A percentile compares a stretch with the other conserved stretches of the same genome.
Conservation (phyloP, 2,888 invertebrate species). For the Erebia epiphron region DNA sequence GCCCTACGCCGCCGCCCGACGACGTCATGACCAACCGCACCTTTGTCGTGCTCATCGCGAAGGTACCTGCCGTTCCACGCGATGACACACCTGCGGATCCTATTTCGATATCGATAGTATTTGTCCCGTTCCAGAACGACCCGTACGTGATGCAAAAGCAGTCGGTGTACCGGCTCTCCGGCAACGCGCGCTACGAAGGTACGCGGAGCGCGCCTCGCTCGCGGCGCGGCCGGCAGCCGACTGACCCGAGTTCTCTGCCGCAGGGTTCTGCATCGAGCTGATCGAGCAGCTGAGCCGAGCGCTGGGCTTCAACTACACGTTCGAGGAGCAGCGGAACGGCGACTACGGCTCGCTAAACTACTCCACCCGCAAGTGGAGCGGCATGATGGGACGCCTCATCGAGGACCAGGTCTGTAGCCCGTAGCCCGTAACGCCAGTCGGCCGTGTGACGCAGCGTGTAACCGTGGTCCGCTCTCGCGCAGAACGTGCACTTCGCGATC, state of each 20-base stretch:
- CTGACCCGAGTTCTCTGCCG: slow-evolving; percentile 45
- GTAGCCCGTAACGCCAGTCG: background rate
- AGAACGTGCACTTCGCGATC: slow-evolving; percentile 95
- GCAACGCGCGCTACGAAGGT: slow-evolving; percentile 93
- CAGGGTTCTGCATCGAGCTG: slow-evolving; percentile 94
- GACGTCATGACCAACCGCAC: slow-evolving; percentile 71
- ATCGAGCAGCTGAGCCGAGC: slow-evolving; percentile 88
- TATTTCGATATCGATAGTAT: no score
- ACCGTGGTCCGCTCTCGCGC: background rate
- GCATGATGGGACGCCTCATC: slow-evolving; percentile 88
- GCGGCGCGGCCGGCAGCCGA: background rate
- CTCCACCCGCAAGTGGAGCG: slow-evolving; percentile 85
- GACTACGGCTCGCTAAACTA: slow-evolving; percentile 86
- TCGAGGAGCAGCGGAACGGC: slow-evolving; percentile 87
- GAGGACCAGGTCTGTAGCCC: slow-evolving; percentile 76
- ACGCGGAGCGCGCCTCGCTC: background rate
- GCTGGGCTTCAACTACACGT: slow-evolving; percentile 91
- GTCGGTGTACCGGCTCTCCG: slow-evolving; percentile 83
- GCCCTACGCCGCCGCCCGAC: slow-evolving; percentile 51
- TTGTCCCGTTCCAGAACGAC: slow-evolving; percentile 84
- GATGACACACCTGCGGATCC: background rate
- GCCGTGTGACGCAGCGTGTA: background rate
- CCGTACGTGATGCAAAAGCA: slow-evolving; percentile 95
- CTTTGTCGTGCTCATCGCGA: slow-evolving; percentile 67
- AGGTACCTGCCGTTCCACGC: slow-evolving; percentile 43